A percentile compares a stretch with the other conserved stretches of the same genome.
These are phyloP conservation scores for Melospiza melodia DNA, from an alignment of 2,113 vertebrate species.

Conservation along the genomic window DNA sequence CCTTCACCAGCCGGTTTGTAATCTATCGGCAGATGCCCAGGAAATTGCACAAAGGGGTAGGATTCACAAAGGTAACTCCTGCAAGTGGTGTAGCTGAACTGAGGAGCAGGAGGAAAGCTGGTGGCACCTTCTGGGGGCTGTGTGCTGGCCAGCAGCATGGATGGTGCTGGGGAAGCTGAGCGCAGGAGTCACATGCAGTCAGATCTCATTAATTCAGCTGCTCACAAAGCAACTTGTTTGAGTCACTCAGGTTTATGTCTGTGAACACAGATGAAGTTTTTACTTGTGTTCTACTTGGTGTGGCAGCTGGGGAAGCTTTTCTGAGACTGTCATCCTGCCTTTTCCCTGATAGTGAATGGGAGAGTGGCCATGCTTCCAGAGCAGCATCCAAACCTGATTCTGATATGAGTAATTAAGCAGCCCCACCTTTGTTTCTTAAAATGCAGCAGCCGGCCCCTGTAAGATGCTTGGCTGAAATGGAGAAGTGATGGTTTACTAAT, in stretches of 20 bases:
- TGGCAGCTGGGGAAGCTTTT: not conserved
- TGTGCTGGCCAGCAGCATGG: accelerated
- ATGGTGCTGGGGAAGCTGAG: accelerated
- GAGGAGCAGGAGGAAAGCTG: not conserved
- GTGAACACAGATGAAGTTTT: not conserved
- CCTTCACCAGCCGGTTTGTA: accelerated
- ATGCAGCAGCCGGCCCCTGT: not conserved
- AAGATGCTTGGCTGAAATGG: not conserved
- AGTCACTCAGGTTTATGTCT: not conserved
- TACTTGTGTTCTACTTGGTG: not conserved
- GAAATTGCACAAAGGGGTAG: not conserved
- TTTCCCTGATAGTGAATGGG: not conserved
- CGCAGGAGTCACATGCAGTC: accelerated
- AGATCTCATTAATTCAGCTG: not conserved
- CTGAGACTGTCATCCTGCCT: not conserved
- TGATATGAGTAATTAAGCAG: not conserved
- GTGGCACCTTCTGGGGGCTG: not conserved
- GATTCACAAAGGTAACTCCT: not conserved
- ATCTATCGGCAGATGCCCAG: not conserved
- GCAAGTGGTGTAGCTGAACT: not conserved
- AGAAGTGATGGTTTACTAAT: not conserved
- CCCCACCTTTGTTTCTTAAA: not conserved
- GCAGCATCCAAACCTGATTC: not conserved
- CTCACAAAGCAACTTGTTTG: not conserved
- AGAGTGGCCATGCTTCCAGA: not conserved